Evolutionary conservation across 2,888 invertebrate genomes (phyloP), one percentile per base, ranked within the genome.

Genomic region (Drosophila antonietae): DNA sequence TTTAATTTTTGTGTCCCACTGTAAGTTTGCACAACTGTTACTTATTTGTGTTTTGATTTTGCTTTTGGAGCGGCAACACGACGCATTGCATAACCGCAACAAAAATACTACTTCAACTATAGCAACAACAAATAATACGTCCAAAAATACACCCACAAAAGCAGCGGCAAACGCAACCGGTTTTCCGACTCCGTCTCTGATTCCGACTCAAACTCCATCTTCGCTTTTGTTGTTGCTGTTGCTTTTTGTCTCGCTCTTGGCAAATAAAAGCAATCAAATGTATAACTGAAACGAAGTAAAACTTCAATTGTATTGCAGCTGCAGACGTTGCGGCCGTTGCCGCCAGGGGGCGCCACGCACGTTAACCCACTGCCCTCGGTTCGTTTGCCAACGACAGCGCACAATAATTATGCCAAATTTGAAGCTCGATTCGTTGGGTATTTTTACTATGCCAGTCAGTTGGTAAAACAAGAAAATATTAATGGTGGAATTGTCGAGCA

Each of bases 331-430:
- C 59, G 49, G 67, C 57, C 65, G 65, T 33, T 43, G 60, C 43
- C 74, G 66, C 69, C 68, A 64, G 68, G 66, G 68, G 67, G 63
- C 70, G 78, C 73, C 68, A 72, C 75, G 70, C 83, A 75, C 72
- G 59, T 81, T 84, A 84, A 86, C 83, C 83, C 87, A 86, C 80
- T 84, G 86, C 83, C 83, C 83, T 81, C 75, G 69, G 84, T 65
- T 67, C 28, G 51, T 58, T 53, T 44, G 57, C 43, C 18, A 23
- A 47, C 44, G 55, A 55, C 55, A 63, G 62, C 62, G 31, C 55
- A 53, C 62, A 57, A 72, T 81, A 81, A 83, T 81, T 81, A 81
- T 79, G 68, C 69, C 67, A 70, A 57, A 63, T 59, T 37, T n/a
- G 23, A 20, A 7, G 14, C 10, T 15, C 10, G 5, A 18, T 15